Evolutionary conservation across 2,113 vertebrate species (phyloP), one percentile per base, ranked within the genome.

Genomic region (Protomyctophum bolini): DNA sequence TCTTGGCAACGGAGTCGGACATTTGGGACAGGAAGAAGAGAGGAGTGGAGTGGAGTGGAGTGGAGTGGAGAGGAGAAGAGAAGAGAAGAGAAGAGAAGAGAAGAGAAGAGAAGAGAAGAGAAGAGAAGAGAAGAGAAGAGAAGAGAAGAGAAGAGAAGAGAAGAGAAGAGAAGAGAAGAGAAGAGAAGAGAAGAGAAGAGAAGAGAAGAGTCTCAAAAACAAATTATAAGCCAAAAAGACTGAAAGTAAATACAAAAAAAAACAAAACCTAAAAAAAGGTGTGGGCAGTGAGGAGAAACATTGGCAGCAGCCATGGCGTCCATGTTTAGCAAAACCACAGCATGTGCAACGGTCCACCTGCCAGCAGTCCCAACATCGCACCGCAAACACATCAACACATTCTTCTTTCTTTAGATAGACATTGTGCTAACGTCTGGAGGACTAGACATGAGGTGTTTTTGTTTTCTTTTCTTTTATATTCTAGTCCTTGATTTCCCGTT

Each of bases 211-310:
- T 80, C 83, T 81, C 61, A 49, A 76, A 81, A 83, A 82, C 85
- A 84, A 85, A 80, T 89, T 86, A 84, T 87, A 87, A 74, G 64
- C 69, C 78, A 63, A 55, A 48, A 70, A 45, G 63, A 71, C 14
- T 73, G 55, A 79, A 85, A 82, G 89, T 84, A 89, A 88, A 83
- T 77, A 77, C 84, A 80, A 66, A 60, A 82, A 83, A 83, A 90
- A 85, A 75, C 70, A 87, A 88, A 87, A 74, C 59, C 75, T 68
- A 70, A 83, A 89, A 86, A 79, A 83, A 85, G 72, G 74, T 58
- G 65, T 11, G 63, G 70, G 63, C 67, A 80, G 14, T 1, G 28
- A 71, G 74, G 73, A 72, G 83, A 85, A 77, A 58, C 60, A 73
- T 48, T 59, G 9, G 76, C 55, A 70, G 64, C 60, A 82, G 59